Conservation (phyloP, 1,140 invertebrate genomes). For the Araneus ventricosus region DNA sequence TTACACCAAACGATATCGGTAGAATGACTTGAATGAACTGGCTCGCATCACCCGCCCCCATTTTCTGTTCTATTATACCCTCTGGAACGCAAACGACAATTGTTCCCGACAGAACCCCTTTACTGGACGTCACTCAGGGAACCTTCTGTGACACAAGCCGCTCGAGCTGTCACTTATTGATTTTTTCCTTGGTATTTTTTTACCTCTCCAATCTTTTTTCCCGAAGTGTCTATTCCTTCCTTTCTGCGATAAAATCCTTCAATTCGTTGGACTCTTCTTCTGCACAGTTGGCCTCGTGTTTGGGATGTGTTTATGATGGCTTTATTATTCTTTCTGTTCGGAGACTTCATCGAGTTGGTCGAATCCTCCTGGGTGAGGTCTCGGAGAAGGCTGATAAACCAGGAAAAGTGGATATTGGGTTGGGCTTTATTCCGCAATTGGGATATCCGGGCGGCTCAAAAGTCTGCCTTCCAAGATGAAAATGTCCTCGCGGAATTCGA, state of each 20-base stretch:
- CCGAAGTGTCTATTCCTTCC: constrained; percentile 18
- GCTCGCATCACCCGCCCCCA: not conserved
- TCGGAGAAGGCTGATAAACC: not conserved
- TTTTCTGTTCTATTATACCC: constrained; percentile 5
- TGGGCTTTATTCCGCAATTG: not conserved
- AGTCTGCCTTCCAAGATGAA: not conserved
- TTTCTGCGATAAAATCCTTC: constrained; percentile 16
- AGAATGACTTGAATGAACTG: constrained; percentile 20
- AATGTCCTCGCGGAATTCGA: not conserved
- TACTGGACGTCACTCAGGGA: constrained; percentile 30
- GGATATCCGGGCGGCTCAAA: not conserved
- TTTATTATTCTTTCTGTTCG: constrained; percentile 21
- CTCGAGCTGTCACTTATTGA: constrained; percentile 33
- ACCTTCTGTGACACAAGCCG: constrained; percentile 13
- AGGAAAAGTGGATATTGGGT: constrained; percentile 19
- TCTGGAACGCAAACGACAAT: constrained; percentile 22
- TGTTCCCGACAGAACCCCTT: constrained; percentile 28
- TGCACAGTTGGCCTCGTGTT: constrained; percentile 14
- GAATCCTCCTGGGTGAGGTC: not conserved
- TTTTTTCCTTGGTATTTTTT: not conserved
- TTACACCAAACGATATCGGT: constrained; percentile 9
- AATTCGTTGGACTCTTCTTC: constrained; percentile 1
- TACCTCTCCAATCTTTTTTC: not conserved
- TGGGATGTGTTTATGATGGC: constrained; percentile 36
- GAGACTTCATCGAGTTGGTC: constrained; percentile 4